Base-by-base conservation (phyloP, 1,140 invertebrate species). In the Frieseomelitta varia region DNA sequence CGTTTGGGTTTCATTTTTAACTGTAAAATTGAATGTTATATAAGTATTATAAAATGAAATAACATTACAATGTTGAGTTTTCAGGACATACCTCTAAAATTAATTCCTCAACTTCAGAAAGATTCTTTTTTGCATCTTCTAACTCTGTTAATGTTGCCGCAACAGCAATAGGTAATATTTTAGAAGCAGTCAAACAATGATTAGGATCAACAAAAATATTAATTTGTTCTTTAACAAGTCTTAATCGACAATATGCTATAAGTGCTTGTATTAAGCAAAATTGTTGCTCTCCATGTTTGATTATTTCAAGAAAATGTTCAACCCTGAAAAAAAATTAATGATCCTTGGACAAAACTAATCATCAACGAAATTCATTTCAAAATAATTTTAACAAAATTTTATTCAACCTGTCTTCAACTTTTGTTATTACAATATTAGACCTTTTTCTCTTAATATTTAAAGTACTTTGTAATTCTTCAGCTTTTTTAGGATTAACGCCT, bases 121-220 rank as follows among this genome's bases (percentile, higher is more conserved):
- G 24, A 27, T 80, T 84, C 17, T 63, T 51, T 19, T 67, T 51
- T 4, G 77, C 30, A 1, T 88, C 77, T 2, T 78, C 15, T 10
- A 89, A 1, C 69, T 89, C 88, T 27, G 30, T 30, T 10, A 88
- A 39, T 34, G 65, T 58, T 30, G 76, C 30, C 3, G 63, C 53
- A 69, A 55, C 55, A 1, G 61, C 11, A 10, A 61, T 21, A n/a
- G 73, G 65, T 27, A 88, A 56, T 79, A 84, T 12, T 0, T 86
- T 15, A 69, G 87, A 89, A 27, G 84, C 71, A 1, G 83, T 85
- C 39, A 88, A 61, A 68, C 67, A 65, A 2, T 80, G 74, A n/a
- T 89, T 12, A 6, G 69, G 51, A 24, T 89, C 55, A 1, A 89
- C 4, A 61, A 86, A 88, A 17, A 15, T 47, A 19, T 88, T 84